Evolutionary conservation across 2,888 invertebrate genomes (phyloP), one percentile per base, ranked within the genome.

Genomic region (Ferrisia virgata): DNA sequence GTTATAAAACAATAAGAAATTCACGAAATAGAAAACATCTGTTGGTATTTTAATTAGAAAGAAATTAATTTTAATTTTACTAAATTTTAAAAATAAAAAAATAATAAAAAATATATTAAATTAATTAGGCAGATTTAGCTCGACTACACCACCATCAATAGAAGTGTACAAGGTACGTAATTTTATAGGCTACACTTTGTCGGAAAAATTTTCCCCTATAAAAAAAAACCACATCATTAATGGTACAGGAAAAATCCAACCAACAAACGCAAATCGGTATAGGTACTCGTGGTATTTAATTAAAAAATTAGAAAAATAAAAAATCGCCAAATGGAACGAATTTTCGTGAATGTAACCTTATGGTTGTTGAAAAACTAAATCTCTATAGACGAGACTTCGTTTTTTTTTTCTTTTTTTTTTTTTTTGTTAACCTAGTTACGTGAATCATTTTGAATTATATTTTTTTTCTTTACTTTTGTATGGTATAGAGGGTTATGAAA

Each of bases 241-340:
- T 58, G 58, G 58, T 25, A 13, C 13, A 15, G 58, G 5, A 64
- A 64, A 64, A 64, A 64, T 28, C 28, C 15, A 31, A 2, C 64
- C 15, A 28, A 64, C 28, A 64, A 64, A 64, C 28, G 64, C 53
- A 4, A 28, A 64, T 15, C 28, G 64, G 15, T 28, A 28, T 64
- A 64, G n/a, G n/a, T n/a, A n/a, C n/a, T n/a, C n/a, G n/a, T n/a
- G n/a, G 28, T 64, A 64, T 64, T 64, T 64, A 58, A 58, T 58
- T 58, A 58, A 58, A 58, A 11, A 9, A 0, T n/a, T 5, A 47
- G 18, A 47, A 47, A 40, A 6, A 40, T 40, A 53, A 15, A 53
- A 53, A 58, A 58, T 58, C 58, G 25, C n/a, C 58, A 58, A 58
- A 58, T 58, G 58, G 25, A 58, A 58, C 58, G 25, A 58, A 25